Base-by-base conservation (phyloP, 1,140 invertebrate species). In the Penaeus chinensis region DNA sequence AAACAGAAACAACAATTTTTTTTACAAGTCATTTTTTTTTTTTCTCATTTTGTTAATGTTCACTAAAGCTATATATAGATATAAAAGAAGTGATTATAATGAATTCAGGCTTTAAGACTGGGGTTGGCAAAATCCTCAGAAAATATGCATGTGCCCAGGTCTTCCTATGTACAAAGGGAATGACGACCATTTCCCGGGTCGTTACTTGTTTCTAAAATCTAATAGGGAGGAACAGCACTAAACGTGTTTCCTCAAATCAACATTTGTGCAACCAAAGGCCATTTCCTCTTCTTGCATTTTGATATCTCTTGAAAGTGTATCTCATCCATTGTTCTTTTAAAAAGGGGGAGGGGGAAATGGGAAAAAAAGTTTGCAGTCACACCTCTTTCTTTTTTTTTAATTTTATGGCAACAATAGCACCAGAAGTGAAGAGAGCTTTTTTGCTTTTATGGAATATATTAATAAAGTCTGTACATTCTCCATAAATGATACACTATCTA, bases 381-480 rank as follows among this genome's bases (percentile, higher is more conserved):
- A 82, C 63, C 79, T 27, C 47, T 63, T 22, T 82, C 62, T 74
- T 82, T 74, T 82, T 42, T 42, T 76, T 65, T 78, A 42, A 74
- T 60, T 87, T 24, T 87, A 87, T 87, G 86, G 86, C 86, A 87
- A 87, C 86, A 82, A 61, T 87, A 87, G 86, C 86, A 87, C 86
- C 86, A 87, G 86, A 87, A 87, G 86, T 87, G 81, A 83, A 82
- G 86, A 87, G 86, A 87, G 86, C 86, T 71, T 77, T 84, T 62
- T 63, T 13, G 19, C 42, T 74, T 87, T 77, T 77, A 47, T 8
- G 66, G 47, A 69, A 65, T 74, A 87, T 87, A 82, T 87, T 74
- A 74, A 62, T 62, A 83, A 65, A 65, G 82, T 61, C 77, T 80
- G 71, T 86, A 66, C 54, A 66, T 86, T 79, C 84, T 69, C 37